Percentiles rank a stretch among this genome's conserved stretches.
These are phyloP conservation scores for Acronicta leporina DNA, from an alignment of 2,888 invertebrate species.

Conservation along the genomic window DNA sequence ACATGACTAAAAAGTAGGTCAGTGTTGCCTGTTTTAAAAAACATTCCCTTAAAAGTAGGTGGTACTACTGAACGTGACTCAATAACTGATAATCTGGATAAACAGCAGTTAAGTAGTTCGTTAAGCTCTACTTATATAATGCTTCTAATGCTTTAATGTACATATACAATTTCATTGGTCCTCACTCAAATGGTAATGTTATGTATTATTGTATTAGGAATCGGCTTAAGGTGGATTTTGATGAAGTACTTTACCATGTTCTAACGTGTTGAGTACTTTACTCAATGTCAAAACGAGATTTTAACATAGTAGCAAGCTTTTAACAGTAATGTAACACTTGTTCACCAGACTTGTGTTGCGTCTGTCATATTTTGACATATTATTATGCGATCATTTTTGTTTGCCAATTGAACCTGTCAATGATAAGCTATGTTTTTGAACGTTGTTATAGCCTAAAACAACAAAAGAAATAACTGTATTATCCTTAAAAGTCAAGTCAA, in stretches of 20 bases:
- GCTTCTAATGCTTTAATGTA: background rate
- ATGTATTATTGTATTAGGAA: conserved; percentile 7
- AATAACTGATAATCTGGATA: conserved; percentile 36
- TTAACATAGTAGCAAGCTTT: no score
- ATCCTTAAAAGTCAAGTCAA: no score
- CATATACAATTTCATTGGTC: background rate
- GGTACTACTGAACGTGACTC: conserved; percentile 5
- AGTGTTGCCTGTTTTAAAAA: conserved; percentile 15
- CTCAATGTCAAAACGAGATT: background rate
- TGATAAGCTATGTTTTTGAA: no score
- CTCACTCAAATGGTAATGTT: background rate
- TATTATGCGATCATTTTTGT: no score
- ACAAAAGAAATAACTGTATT: no score
- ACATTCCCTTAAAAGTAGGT: conserved; percentile 18
- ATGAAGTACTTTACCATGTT: conserved; percentile 4
- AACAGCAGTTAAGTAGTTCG: conserved; percentile 2
- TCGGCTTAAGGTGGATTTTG: conserved; percentile 13
- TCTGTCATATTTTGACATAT: no score
- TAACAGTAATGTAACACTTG: no score
- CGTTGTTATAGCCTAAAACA: no score
- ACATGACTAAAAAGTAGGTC: conserved; percentile 8
- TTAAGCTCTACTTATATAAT: conserved; percentile 11
- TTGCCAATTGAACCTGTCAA: no score
- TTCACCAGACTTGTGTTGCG: no score
- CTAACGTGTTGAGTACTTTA: background rate